A percentile compares a stretch with the other conserved stretches of the same genome.
Conservation (phyloP, 64 coral and sea anemone genomes). For the Montipora sp. region DNA sequence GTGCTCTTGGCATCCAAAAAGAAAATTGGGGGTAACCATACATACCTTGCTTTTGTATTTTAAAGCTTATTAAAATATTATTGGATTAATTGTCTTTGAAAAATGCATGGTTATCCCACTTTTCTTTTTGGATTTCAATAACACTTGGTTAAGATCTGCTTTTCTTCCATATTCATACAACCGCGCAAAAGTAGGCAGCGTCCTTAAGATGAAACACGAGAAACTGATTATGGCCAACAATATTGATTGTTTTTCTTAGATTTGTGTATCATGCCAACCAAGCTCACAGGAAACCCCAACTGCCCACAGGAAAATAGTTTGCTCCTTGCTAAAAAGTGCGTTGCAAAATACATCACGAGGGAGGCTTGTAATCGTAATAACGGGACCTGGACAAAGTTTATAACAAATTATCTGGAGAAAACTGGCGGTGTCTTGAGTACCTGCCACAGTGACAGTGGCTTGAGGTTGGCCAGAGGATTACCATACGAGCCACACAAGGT, state of each 20-base stretch:
- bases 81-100: too few relatives aligned
- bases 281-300: neutral
- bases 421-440: conserved; percentile 18
- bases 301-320: neutral
- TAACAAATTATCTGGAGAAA: conserved; percentile 22
- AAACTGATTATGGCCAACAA: too few relatives aligned
- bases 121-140: too few relatives aligned
- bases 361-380: neutral
- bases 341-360: conserved; percentile 30
- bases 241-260: neutral
- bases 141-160: too few relatives aligned
- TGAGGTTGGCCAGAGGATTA: neutral
- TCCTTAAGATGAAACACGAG: too few relatives aligned
- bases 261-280: conserved; percentile 33
- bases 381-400: conserved; percentile 14
- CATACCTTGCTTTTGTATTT: too few relatives aligned
- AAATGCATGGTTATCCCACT: too few relatives aligned
- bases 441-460: neutral
- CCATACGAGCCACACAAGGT: conserved; percentile 12
- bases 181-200: too few relatives aligned
- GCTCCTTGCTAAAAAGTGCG: neutral
- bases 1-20: too few relatives aligned
- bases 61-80: too few relatives aligned
- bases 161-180: too few relatives aligned
- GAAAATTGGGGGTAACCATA: too few relatives aligned